These are phyloP conservation scores for Theropithecus gelada DNA, from an alignment of 2,113 vertebrate species.

Conservation along the genomic window DNA sequence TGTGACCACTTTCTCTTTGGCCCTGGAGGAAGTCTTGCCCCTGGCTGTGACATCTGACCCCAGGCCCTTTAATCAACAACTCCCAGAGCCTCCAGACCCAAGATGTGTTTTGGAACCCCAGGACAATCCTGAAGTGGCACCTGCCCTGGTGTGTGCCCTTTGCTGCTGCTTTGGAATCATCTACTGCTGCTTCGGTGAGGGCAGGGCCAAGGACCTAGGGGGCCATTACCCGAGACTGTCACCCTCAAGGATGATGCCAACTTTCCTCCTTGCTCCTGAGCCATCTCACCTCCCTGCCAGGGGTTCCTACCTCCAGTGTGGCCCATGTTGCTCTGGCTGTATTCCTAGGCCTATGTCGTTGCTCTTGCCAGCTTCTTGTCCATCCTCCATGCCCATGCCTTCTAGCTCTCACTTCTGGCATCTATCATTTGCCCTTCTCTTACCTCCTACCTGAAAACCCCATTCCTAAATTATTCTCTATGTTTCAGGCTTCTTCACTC, in stretches of 20 bases:
- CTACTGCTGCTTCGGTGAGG: conserved; percentile 94
- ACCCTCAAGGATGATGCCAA: neutral
- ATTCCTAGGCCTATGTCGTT: neutral
- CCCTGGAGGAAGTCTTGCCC: conserved; percentile 73
- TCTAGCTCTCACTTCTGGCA: neutral
- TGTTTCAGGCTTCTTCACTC: neutral
- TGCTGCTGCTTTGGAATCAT: conserved; percentile 92
- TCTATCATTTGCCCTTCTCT: neutral
- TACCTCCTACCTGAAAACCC: conserved; percentile 19
- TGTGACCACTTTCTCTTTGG: conserved; percentile 46
- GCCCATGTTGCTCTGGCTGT: neutral
- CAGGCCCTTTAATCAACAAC: conserved; percentile 80
- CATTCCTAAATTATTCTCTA: neutral
- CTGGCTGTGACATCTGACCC: conserved; percentile 82
- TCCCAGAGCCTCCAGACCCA: conserved; percentile 79
- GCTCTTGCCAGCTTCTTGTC: neutral
- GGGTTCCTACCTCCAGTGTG: neutral
- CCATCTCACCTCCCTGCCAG: neutral
- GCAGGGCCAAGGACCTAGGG: neutral
- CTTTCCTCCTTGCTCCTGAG: neutral
- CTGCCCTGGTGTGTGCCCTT: conserved; percentile 89
- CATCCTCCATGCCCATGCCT: neutral
- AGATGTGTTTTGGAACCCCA: conserved; percentile 87
- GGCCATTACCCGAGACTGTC: conserved; percentile 12
- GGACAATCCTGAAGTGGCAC: conserved; percentile 87